Percentiles rank a stretch among this genome's conserved stretches.
Conservation (phyloP, 2,888 invertebrate species). For the Apamea epomidion region DNA sequence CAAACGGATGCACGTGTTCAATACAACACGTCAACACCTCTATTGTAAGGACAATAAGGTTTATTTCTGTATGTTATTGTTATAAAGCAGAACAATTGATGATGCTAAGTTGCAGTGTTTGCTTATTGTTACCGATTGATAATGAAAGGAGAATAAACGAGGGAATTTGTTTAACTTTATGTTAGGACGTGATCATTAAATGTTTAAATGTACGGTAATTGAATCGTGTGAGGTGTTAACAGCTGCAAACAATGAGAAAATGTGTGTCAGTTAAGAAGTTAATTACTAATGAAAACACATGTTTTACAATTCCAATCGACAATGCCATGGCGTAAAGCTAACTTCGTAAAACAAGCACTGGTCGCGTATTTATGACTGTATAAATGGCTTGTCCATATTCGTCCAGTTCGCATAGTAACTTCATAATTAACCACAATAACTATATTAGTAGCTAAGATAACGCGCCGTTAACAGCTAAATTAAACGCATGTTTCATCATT, state of each 20-base stretch:
- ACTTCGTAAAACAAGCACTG: background rate
- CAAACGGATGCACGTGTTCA: slow-evolving; percentile 69
- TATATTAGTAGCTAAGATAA: slow-evolving; percentile 22
- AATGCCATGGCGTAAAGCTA: background rate
- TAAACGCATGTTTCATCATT: background rate
- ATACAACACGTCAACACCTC: slow-evolving; percentile 61
- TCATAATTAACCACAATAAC: slow-evolving; percentile 20
- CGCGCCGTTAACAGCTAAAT: background rate
- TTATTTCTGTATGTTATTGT: slow-evolving; percentile 62
- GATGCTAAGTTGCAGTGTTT: slow-evolving; percentile 68
- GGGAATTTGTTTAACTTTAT: slow-evolving; percentile 53
- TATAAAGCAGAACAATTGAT: slow-evolving; percentile 66
- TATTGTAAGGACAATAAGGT: slow-evolving; percentile 63
- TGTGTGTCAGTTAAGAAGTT: slow-evolving; percentile 27
- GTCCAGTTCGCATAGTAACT: background rate
- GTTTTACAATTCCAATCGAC: slow-evolving; percentile 19
- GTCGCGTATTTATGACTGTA: background rate
- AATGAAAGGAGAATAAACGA: slow-evolving; percentile 67
- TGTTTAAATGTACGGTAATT: slow-evolving; percentile 46
- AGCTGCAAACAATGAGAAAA: slow-evolving; percentile 34
- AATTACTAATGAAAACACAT: slow-evolving; percentile 22
- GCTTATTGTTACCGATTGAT: slow-evolving; percentile 65
- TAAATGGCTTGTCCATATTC: background rate
- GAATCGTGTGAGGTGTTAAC: slow-evolving; percentile 39
- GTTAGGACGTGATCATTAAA: slow-evolving; percentile 51